Conservation (phyloP, 2,797 vertebrate species). For the Emydoidea blandingii region DNA sequence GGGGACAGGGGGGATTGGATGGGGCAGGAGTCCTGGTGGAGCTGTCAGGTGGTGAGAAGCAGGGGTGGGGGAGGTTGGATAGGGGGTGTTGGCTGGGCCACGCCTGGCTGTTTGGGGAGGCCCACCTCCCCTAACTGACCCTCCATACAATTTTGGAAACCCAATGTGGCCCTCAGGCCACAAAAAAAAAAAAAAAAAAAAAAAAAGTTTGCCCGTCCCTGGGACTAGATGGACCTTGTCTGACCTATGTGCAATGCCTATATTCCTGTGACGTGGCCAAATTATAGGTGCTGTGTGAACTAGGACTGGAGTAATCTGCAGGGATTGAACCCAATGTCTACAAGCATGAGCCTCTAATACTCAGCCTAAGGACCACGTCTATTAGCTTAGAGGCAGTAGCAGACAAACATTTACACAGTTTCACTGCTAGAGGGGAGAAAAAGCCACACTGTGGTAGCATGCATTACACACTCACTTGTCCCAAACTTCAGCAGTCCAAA, state of each 20-base stretch:
- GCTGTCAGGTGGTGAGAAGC: too few relatives aligned
- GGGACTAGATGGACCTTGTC: neutral
- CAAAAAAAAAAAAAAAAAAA: too few relatives aligned
- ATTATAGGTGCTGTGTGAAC: constrained; percentile 11
- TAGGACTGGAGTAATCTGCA: neutral
- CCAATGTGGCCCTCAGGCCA: too few relatives aligned
- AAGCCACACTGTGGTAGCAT: neutral
- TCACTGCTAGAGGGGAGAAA: neutral
- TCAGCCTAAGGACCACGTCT: neutral
- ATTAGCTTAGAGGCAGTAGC: neutral
- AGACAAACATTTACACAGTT: neutral
- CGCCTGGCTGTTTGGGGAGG: too few relatives aligned
- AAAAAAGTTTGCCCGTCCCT: too few relatives aligned
- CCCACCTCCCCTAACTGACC: too few relatives aligned
- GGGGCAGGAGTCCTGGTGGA: too few relatives aligned
- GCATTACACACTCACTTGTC: neutral
- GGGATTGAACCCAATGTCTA: neutral
- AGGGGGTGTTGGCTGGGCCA: too few relatives aligned
- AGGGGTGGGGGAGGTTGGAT: too few relatives aligned
- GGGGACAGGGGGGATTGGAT: too few relatives aligned
- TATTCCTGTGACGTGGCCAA: neutral
- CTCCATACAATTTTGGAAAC: too few relatives aligned
- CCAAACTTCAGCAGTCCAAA: neutral
- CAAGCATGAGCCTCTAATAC: neutral
- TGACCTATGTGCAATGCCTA: neutral